A percentile compares a stretch with the other conserved stretches of the same genome.
Evolutionary conservation across 2,797 vertebrate species (phyloP).

Genomic region (Melanotaenia maccullochi): DNA sequence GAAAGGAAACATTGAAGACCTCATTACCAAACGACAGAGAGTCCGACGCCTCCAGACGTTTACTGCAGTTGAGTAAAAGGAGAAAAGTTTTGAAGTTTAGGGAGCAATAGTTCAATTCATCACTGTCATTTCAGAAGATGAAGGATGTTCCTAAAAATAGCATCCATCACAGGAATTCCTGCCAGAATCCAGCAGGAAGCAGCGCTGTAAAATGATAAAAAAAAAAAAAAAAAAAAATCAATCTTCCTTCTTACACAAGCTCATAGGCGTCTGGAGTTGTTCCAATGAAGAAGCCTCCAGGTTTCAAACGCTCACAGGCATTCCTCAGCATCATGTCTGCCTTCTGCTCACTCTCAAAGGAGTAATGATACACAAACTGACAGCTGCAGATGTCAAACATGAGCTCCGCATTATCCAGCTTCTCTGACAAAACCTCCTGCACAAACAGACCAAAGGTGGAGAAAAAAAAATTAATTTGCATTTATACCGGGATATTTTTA

Average conservation of each 20-base stretch:
- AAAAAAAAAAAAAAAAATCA: too few species aligned
- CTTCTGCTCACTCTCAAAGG: conserved; percentile 92
- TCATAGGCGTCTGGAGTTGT: conserved; percentile 96
- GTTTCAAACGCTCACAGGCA: conserved; percentile 90
- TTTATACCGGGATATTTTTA: too few species aligned
- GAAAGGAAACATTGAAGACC: conserved; percentile 91
- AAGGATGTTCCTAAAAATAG: neutral
- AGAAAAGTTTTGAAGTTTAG: too few species aligned
- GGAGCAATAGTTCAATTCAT: too few species aligned
- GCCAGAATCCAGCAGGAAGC: neutral
- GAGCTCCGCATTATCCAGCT: conserved; percentile 82
- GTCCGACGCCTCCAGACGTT: conserved; percentile 88
- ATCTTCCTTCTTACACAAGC: conserved; percentile 85
- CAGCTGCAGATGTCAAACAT: conserved; percentile 95
- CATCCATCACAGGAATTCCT: neutral
- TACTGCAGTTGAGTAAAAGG: conserved; percentile 62
- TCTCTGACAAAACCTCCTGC: conserved; percentile 89
- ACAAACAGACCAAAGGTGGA: neutral
- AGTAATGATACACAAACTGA: conserved; percentile 98
- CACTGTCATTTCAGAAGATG: neutral
- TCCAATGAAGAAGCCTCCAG: conserved; percentile 95
- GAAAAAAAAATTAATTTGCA: neutral
- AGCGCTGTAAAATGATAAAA: neutral
- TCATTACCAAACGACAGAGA: conserved; percentile 93
- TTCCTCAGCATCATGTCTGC: conserved; percentile 95